Conservation (phyloP, 2,797 vertebrate genomes). For the Pristis pectinata region DNA sequence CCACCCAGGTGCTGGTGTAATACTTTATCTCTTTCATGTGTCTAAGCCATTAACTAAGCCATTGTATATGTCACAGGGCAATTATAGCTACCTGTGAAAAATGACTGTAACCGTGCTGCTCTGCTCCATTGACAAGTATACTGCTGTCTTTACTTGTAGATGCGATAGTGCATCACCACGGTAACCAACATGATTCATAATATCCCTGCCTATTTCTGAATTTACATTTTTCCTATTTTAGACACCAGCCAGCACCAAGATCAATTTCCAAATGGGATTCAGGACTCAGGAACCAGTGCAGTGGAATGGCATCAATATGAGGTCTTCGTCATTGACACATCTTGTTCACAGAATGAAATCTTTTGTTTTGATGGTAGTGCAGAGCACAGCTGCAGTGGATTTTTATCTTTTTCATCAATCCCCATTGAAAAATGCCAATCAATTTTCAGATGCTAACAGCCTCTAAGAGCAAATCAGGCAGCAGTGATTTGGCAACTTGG, state of each 20-base stretch:
- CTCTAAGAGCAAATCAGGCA: neutral
- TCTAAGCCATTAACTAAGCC: constrained; percentile 28
- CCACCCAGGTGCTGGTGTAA: neutral
- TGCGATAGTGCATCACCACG: neutral
- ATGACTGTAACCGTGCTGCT: neutral
- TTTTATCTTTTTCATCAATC: neutral
- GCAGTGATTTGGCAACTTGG: neutral
- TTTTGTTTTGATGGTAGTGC: neutral
- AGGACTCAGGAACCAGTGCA: too few relatives aligned
- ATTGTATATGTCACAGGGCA: constrained; percentile 35
- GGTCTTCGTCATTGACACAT: neutral
- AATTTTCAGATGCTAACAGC: neutral
- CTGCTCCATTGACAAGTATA: neutral
- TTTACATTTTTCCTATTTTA: neutral
- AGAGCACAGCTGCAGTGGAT: neutral
- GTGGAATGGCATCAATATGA: neutral
- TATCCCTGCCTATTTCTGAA: neutral
- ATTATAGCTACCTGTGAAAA: constrained; percentile 20
- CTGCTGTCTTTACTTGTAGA: neutral
- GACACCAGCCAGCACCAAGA: neutral
- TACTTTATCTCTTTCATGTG: constrained; percentile 9
- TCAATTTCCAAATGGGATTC: neutral
- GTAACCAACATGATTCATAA: neutral
- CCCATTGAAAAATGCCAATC: neutral
- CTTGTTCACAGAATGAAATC: neutral